Percentiles rank a stretch among this genome's conserved stretches.
Conservation (phyloP, 2,113 vertebrate genomes). For the Ciconia stormi region DNA sequence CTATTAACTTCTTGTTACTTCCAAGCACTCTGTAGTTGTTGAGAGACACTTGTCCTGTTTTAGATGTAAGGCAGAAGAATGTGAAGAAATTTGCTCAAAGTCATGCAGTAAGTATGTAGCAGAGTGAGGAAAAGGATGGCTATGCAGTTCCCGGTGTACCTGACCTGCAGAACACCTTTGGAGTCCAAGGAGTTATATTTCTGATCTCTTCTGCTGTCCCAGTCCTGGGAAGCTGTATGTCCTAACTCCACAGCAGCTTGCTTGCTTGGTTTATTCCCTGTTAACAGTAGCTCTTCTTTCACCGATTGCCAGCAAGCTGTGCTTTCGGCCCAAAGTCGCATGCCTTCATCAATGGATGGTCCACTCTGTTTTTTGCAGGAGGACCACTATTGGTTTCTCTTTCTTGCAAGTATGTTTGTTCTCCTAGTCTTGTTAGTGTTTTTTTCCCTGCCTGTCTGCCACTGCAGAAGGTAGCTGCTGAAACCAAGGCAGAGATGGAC, state of each 20-base stretch:
- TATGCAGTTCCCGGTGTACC: neutral
- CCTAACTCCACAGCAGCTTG: neutral
- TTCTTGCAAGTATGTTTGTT: neutral
- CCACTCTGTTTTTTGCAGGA: neutral
- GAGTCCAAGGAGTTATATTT: neutral
- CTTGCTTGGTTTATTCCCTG: neutral
- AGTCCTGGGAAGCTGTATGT: neutral
- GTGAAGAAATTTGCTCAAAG: neutral
- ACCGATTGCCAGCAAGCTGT: neutral
- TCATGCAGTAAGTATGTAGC: neutral
- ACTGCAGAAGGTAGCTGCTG: neutral
- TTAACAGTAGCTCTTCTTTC: neutral
- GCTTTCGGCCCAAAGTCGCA: neutral
- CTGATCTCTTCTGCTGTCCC: neutral
- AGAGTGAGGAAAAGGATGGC: neutral
- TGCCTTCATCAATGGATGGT: fast-evolving
- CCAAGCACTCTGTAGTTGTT: neutral
- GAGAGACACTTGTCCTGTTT: neutral
- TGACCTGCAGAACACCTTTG: neutral
- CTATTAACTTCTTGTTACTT: neutral
- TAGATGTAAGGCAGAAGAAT: neutral
- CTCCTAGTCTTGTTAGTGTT: neutral
- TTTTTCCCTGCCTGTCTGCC: neutral
- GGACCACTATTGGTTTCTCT: neutral
- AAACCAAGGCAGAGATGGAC: neutral